Conservation (phyloP, 2,113 vertebrate species). For the Lagopus leucura region DNA sequence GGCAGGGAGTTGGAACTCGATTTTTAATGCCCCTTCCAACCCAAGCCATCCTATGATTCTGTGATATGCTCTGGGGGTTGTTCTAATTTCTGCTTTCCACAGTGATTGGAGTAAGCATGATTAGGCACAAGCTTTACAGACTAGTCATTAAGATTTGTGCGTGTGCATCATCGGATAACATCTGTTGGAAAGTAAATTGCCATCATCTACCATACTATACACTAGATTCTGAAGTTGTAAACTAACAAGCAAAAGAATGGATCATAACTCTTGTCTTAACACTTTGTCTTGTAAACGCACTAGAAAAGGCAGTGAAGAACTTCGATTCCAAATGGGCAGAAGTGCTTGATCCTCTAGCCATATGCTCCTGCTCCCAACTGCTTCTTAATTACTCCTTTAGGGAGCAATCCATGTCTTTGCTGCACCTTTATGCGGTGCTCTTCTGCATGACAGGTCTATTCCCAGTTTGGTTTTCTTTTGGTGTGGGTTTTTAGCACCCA, state of each 20-base stretch:
- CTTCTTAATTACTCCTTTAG: background rate
- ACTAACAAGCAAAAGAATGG: background rate
- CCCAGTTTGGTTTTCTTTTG: background rate
- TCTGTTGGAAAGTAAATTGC: background rate
- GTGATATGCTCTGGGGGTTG: background rate
- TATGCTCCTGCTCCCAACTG: background rate
- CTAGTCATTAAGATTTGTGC: background rate
- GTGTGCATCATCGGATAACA: background rate
- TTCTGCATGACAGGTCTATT: fast-evolving
- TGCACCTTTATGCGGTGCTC: background rate
- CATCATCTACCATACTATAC: background rate
- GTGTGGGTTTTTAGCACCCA: background rate
- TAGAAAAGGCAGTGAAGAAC: background rate
- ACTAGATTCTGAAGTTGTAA: background rate
- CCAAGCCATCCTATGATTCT: too few species aligned
- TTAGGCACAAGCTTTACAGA: background rate
- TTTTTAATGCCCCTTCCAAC: too few species aligned
- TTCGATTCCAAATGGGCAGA: background rate
- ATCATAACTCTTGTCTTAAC: background rate
- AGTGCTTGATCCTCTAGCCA: background rate
- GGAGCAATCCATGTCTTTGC: background rate
- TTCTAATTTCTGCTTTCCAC: background rate
- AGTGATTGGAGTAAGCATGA: fast-evolving
- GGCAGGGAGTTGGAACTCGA: too few species aligned
- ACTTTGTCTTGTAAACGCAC: background rate